phyloP scores from a whole-genome alignment of 2,888 invertebrate genomes.

The Philereme vetulata region DNA sequence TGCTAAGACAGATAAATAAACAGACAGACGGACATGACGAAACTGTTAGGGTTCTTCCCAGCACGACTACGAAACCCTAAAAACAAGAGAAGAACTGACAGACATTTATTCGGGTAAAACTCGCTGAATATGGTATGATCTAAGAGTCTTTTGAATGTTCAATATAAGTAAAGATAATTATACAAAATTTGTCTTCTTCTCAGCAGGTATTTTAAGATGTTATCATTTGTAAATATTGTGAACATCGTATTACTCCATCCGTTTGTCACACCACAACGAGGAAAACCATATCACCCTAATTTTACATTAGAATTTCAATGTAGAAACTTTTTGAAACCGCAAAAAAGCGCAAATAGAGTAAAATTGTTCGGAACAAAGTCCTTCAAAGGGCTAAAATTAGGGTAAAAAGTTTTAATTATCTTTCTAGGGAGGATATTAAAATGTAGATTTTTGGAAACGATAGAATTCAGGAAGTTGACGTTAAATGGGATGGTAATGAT shows the following conservation, averaged over 20 bases:
- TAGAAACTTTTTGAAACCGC: slow-evolving; percentile 35
- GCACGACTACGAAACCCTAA: too few relatives aligned
- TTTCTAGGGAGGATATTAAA: slow-evolving; percentile 35
- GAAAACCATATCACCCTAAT: slow-evolving; percentile 30
- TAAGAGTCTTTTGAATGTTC: too few relatives aligned
- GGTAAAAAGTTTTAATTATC: slow-evolving; percentile 42
- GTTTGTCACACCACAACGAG: slow-evolving; percentile 22
- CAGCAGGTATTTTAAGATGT: too few relatives aligned
- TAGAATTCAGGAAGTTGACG: slow-evolving; percentile 31
- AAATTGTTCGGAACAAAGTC: slow-evolving; percentile 41
- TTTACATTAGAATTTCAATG: slow-evolving; percentile 32
- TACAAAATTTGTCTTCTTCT: too few relatives aligned
- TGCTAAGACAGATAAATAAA: too few relatives aligned
- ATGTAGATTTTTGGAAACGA: slow-evolving; percentile 37
- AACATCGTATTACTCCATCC: slow-evolving; percentile 17
- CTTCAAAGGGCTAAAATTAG: slow-evolving; percentile 42
- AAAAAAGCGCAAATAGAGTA: slow-evolving; percentile 42
- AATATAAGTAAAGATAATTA: too few relatives aligned
- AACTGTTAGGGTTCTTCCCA: too few relatives aligned
- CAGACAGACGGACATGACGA: too few relatives aligned
- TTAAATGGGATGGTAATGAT: slow-evolving; percentile 37
- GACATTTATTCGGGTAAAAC: too few relatives aligned
- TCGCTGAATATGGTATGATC: too few relatives aligned
- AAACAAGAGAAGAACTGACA: too few relatives aligned
- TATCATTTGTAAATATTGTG: slow-evolving; percentile 4